Evolutionary conservation across 2,888 invertebrate genomes (phyloP), one percentile per base, ranked within the genome.

Genomic region (Chironomus riparius): DNA sequence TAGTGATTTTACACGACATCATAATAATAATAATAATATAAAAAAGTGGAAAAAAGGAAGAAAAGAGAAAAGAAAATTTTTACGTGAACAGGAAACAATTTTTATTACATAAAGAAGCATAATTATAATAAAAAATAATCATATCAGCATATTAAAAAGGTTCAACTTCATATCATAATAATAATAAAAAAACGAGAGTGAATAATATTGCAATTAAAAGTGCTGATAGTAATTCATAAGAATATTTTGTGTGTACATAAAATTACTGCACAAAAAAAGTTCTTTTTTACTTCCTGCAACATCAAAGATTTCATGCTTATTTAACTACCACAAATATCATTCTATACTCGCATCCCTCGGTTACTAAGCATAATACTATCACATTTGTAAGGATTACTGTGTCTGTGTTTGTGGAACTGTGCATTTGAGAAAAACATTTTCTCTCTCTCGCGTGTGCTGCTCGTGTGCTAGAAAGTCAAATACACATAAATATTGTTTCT

Each of bases 301-400:
- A 72, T 72, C 61, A 72, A 13, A 74, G 24, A 68, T 74, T 74
- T 68, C 74, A 74, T 74, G 74, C 68, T 74, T 74, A 68, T 48
- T 74, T 48, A 65, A 74, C 74, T 74, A 74, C 65, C 74, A 68
- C 74, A 65, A 74, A 15, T 47, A 68, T 38, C 68, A 3, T 18
- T 61, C 15, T 13, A 47, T 48, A 13, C 28, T 70, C 47, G 65
- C 47, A 61, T 71, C 56, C 71, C 48, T 56, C 15, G 56, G 56
- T 56, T 56, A 56, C 56, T 56, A 56, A 56, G 56, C 56, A 18
- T 56, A 56, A 15, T 56, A 56, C 70, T 47, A 38, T 61, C 13
- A 68, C 50, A 22, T 28, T 12, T 15, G 13, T 13, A 13, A 71
- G 50, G 15, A 47, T 47, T 47, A 56, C 21, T 15, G 18, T 21